Evolutionary conservation across 2,113 vertebrate species (phyloP), one percentile per base, ranked within the genome.

Genomic region (Edolisoma coerulescens): DNA sequence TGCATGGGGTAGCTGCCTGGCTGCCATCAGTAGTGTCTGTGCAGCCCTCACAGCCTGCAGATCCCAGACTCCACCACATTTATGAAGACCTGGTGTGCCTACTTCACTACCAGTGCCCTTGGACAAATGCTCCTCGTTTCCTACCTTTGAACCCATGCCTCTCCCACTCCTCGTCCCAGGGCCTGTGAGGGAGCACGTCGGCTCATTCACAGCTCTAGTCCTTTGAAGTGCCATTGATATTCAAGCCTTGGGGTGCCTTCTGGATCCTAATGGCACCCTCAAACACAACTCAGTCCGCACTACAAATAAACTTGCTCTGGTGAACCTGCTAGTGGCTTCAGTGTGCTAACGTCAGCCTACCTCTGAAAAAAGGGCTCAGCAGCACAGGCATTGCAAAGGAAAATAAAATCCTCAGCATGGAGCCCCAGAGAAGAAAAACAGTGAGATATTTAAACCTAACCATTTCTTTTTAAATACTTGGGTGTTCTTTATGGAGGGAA

Each of bases 381-480:
- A 93, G 97, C 92, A 93, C 61, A 97, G 97, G 96, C 93, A 94
- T 95, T 94, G 96, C 94, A 97, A 98, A 98, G 88, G 93, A 98
- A 98, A 98, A 98, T 97, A 98, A 97, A 97, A 97, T 94, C 95
- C 98, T 90, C 98, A 98, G 98, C 98, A 94, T 98, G 98, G 52
- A 95, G 96, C 88, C 97, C 83, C 11, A 20, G 96, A 93, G 85
- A 98, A 98, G 97, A 96, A 98, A 98, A 98, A 98, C 98, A 98
- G 97, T 93, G 96, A 98, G 97, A 97, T 97, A 98, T 98, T 98
- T 98, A 98, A 98, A 97, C 96, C 97, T 87, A 92, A 67, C 95
- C 87, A 44, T 96, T 98, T 98, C 98, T 98, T 98, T 98, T 98
- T 97, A 98, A 98, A 98, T 97, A 97, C 98, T 98, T 98, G 98